These are phyloP conservation scores for Nyctibius bracteatus DNA, from an alignment of 2,113 vertebrate species.

Conservation along the genomic window DNA sequence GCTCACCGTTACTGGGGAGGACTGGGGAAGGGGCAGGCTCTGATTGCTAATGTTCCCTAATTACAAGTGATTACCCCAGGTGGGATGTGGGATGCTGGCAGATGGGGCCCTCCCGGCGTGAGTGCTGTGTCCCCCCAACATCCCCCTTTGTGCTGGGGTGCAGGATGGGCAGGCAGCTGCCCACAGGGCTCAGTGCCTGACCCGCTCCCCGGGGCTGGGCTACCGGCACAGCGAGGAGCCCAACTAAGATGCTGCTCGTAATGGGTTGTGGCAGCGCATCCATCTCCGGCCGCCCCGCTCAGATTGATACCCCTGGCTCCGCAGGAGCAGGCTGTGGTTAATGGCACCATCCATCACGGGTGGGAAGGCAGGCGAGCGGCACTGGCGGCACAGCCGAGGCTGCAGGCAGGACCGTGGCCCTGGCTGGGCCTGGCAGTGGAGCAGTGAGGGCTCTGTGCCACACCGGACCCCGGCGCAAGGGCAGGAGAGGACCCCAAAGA, in stretches of 20 bases:
- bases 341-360: not conserved
- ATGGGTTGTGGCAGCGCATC: constrained; percentile 10
- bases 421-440: fast-evolving
- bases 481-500: not conserved
- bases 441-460: fast-evolving
- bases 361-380: not conserved
- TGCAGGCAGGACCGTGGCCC: fast-evolving
- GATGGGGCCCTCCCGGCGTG: fast-evolving
- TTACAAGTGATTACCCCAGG: not conserved
- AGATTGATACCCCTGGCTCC: not conserved
- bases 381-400: not conserved
- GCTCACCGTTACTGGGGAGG: constrained; percentile 39
- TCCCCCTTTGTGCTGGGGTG: not conserved
- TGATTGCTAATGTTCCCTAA: constrained; percentile 45
- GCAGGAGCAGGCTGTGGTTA: not conserved
- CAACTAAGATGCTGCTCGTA: not conserved
- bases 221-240: fast-evolving
- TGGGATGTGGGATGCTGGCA: not conserved
- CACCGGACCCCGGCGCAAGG: fast-evolving
- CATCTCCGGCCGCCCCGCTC: not conserved
- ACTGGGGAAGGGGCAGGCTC: constrained; percentile 31
- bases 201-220: not conserved
- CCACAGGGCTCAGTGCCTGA: fast-evolving
- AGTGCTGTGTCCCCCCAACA: too few species aligned
- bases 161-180: not conserved